A percentile compares a stretch with the other conserved stretches of the same genome.
Evolutionary conservation across 2,888 invertebrate species (phyloP).

Genomic region (Drosophila prolongata): DNA sequence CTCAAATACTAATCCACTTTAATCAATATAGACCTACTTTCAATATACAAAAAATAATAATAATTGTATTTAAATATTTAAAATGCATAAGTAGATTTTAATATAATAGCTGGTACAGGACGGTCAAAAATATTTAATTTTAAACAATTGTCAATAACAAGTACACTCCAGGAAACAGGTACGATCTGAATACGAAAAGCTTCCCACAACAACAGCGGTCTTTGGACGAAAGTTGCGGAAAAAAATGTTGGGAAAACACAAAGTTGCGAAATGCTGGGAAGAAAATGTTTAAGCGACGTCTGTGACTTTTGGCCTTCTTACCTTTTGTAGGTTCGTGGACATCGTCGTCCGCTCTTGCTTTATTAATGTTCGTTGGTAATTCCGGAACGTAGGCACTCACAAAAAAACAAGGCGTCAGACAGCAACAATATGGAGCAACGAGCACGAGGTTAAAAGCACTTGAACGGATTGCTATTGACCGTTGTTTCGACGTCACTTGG

Average conservation of each 20-base stretch:
- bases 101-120: too few relatives aligned
- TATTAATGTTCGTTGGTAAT: slow-evolving; percentile 7
- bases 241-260: slow-evolving; percentile 15
- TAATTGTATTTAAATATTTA: too few relatives aligned
- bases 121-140: too few relatives aligned
- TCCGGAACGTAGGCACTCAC: slow-evolving; percentile 12
- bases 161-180: neutral
- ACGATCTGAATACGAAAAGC: neutral
- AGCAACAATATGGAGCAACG: slow-evolving; percentile 11
- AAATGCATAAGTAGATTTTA: too few relatives aligned
- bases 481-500: slow-evolving; percentile 47
- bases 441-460: slow-evolving; percentile 21
- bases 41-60: too few relatives aligned
- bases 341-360: slow-evolving; percentile 37
- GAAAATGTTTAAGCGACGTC: slow-evolving; percentile 1
- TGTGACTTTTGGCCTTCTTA: slow-evolving; percentile 40
- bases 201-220: slow-evolving; percentile 2
- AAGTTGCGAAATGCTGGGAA: neutral
- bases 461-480: slow-evolving; percentile 8
- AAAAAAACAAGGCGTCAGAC: slow-evolving; percentile 22
- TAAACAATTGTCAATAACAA: neutral
- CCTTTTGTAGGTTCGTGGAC: slow-evolving; percentile 67
- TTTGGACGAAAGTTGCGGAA: slow-evolving; percentile 7
- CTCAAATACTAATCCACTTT: too few relatives aligned
- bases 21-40: too few relatives aligned